Evolutionary conservation across 2,888 invertebrate species (phyloP), one percentile per base, ranked within the genome.

Genomic region (Phaonia tiefii): DNA sequence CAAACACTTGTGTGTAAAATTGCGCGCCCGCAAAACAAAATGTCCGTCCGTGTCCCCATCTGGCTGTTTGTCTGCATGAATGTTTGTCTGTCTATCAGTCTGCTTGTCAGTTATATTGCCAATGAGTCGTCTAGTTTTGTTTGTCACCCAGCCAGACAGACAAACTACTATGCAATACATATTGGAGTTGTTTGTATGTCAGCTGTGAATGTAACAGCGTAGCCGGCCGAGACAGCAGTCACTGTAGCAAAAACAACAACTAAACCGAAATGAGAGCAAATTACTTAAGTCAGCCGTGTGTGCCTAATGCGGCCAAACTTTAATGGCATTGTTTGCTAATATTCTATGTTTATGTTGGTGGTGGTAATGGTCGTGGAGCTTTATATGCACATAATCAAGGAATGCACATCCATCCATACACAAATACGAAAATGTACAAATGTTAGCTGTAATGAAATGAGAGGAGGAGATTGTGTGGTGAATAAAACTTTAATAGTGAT

Each of bases 1-100:
- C 67, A 31, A 75, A 65, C 88, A 88, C 89, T 89, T 89, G 88
- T 87, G 86, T 86, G 85, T 88, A 84, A 84, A 85, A 84, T 86
- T 85, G 46, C 75, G 39, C 75, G 77, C 66, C 75, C 74, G 75
- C 67, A 77, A 75, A 81, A 56, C 74, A 83, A 60, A 72, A 7
- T 5, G 65, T 49, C 46, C 37, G 44, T 60, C 8, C 4, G 4
- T 31, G 31, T 8, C 8, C 31, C 42, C 26, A 51, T 5, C 15
- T 49, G 31, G 31, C 8, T 31, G 31, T 5, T 8, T 31, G 10
- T 49, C 39, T 46, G 49, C 20, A 4, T 1, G 60, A 2, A 49
- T 22, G 15, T 5, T 22, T 49, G 49, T 46, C 13, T 15, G 15
- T 31, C 17, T 67, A 54, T 37, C 51, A 20, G 31, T 44, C 13